Conservation (phyloP, 2,797 vertebrate genomes). For the Eulemur albifrons region DNA sequence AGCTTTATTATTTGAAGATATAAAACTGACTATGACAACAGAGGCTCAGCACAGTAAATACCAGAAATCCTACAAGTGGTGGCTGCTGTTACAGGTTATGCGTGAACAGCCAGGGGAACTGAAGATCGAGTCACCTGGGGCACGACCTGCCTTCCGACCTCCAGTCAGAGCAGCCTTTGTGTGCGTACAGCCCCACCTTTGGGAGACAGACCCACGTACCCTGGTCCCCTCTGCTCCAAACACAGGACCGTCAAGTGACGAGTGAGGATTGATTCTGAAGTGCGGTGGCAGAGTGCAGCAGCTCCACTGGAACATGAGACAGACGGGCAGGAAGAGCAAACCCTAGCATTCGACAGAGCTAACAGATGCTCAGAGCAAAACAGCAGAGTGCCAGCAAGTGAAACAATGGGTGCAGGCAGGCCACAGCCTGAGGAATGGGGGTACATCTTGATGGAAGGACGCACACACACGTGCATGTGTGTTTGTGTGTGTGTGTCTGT, state of each 20-base stretch:
- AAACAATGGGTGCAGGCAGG: not conserved
- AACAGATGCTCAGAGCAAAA: not conserved
- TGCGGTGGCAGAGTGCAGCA: not conserved
- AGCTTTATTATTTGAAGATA: slow-evolving; percentile 21
- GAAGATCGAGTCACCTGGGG: not conserved
- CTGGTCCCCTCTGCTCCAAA: not conserved
- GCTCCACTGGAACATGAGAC: not conserved
- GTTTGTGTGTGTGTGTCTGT: not conserved
- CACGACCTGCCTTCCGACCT: not conserved
- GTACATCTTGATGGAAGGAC: not conserved
- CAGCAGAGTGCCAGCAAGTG: not conserved
- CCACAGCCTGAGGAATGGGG: not conserved
- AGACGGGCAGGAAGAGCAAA: not conserved
- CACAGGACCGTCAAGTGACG: not conserved
- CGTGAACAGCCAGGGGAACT: not conserved
- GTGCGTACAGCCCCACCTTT: not conserved
- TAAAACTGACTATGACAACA: not conserved
- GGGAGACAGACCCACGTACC: not conserved
- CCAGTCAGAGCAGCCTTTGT: not conserved
- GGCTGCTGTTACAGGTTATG: not conserved
- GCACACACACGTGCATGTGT: too few species aligned
- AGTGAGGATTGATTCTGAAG: not conserved
- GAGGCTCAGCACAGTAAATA: not conserved
- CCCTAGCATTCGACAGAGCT: not conserved
- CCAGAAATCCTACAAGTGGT: not conserved